A percentile compares a stretch with the other conserved stretches of the same genome.
These are phyloP conservation scores for Scolanthus callimorphus DNA, from an alignment of 92 coral and sea anemone genomes.

Conservation along the genomic window DNA sequence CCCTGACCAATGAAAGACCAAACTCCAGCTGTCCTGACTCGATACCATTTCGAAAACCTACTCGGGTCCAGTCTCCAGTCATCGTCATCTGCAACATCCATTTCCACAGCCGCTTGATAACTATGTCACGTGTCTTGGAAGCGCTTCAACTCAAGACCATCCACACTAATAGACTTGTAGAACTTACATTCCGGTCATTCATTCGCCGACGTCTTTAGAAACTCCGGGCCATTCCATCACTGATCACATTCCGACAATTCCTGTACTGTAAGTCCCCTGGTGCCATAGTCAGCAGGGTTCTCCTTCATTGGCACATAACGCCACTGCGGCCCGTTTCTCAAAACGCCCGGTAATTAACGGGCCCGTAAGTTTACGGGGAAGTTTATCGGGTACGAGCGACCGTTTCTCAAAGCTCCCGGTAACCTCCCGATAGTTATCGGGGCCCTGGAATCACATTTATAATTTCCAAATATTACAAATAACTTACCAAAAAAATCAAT, in stretches of 20 bases:
- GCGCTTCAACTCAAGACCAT: background rate
- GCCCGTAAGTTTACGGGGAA: too few species aligned
- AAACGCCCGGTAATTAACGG: too few species aligned
- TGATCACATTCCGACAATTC: conserved; percentile 22
- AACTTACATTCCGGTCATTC: conserved; percentile 27
- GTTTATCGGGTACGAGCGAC: too few species aligned
- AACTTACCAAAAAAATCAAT: too few species aligned
- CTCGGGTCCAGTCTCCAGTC: conserved; percentile 35
- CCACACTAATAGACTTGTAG: background rate
- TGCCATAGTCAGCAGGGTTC: too few species aligned
- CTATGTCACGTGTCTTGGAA: background rate
- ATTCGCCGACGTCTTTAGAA: too few species aligned
- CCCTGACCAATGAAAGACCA: conserved; percentile 59
- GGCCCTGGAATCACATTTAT: too few species aligned
- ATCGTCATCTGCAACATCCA: background rate
- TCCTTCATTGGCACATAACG: too few species aligned
- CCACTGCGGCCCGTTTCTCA: too few species aligned
- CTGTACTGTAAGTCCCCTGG: conserved; percentile 36
- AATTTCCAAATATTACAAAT: too few species aligned
- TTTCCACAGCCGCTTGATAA: background rate
- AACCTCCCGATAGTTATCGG: too few species aligned
- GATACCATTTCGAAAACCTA: conserved; percentile 56
- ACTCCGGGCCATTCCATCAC: conserved; percentile 58
- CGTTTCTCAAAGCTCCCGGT: too few species aligned
- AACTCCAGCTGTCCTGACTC: conserved; percentile 37